Percentiles rank a stretch among this genome's conserved stretches.
Conservation (phyloP, 2,888 invertebrate species). For the Platycnemis pennipes region DNA sequence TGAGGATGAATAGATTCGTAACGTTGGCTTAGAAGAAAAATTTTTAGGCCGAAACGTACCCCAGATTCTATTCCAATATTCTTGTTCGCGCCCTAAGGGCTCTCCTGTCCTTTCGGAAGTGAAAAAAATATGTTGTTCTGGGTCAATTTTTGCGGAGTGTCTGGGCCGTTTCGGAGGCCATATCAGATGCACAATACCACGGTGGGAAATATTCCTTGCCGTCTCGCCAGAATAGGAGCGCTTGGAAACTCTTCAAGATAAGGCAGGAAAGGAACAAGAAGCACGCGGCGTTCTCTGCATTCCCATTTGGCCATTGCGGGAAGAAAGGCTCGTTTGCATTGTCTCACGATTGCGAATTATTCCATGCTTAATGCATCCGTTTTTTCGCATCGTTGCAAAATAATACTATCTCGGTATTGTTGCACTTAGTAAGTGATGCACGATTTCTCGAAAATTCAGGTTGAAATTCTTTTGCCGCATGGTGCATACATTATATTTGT, state of each 20-base stretch:
- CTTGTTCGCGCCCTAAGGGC: neutral
- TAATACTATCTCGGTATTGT: too few relatives aligned
- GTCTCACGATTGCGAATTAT: too few relatives aligned
- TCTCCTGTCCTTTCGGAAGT: neutral
- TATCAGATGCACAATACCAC: neutral
- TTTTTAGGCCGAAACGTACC: too few relatives aligned
- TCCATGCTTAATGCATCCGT: too few relatives aligned
- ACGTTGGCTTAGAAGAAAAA: too few relatives aligned
- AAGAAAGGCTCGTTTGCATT: neutral
- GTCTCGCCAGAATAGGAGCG: neutral
- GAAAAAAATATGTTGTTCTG: neutral
- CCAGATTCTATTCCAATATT: neutral
- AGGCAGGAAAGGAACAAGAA: neutral
- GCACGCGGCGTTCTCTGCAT: neutral
- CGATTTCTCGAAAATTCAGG: too few relatives aligned
- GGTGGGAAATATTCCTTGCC: neutral
- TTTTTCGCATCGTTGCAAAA: too few relatives aligned
- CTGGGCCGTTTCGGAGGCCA: neutral
- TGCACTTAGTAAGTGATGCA: too few relatives aligned
- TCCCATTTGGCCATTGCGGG: neutral
- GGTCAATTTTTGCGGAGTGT: neutral
- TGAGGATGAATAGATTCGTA: too few relatives aligned
- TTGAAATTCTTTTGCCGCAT: too few relatives aligned
- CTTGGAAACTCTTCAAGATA: neutral
- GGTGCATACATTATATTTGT: too few relatives aligned